Percentiles rank a stretch among this genome's conserved stretches.
Conservation (phyloP, 2,113 vertebrate species). For the Lipophrys pholis region DNA sequence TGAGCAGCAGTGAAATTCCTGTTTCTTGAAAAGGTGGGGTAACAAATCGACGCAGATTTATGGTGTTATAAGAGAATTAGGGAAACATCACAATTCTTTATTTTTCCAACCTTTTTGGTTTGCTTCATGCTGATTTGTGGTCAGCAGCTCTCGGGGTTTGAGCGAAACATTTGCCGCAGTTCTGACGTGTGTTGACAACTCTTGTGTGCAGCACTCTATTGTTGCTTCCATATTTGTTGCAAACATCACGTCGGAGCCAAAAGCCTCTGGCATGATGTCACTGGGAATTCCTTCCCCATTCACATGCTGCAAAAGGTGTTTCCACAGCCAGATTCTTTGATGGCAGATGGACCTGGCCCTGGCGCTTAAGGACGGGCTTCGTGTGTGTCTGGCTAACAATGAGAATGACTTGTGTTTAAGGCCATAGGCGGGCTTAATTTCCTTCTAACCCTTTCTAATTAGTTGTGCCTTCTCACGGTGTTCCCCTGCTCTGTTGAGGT, state of each 20-base stretch:
- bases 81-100: no score
- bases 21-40: no score
- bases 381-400: slow-evolving; percentile 63
- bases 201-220: slow-evolving; percentile 10
- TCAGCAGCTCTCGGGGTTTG: no score
- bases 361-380: slow-evolving; percentile 65
- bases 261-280: slow-evolving; percentile 60
- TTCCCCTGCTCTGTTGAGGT: slow-evolving; percentile 14
- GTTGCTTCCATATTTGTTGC: slow-evolving; percentile 58
- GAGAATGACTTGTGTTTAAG: slow-evolving; percentile 31
- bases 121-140: no score
- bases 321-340: slow-evolving; percentile 52
- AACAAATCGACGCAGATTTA: no score
- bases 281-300: slow-evolving; percentile 64
- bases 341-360: slow-evolving; percentile 62
- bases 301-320: slow-evolving; percentile 14
- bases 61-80: no score
- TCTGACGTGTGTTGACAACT: not conserved
- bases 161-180: no score
- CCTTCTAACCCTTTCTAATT: not conserved
- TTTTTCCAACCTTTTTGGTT: no score
- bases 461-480: slow-evolving; percentile 5
- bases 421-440: slow-evolving; percentile 4
- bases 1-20: no score
- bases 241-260: slow-evolving; percentile 59